A percentile compares a stretch with the other conserved stretches of the same genome.
Conservation (phyloP, 2,888 invertebrate genomes). For the Drosophila falleni region DNA sequence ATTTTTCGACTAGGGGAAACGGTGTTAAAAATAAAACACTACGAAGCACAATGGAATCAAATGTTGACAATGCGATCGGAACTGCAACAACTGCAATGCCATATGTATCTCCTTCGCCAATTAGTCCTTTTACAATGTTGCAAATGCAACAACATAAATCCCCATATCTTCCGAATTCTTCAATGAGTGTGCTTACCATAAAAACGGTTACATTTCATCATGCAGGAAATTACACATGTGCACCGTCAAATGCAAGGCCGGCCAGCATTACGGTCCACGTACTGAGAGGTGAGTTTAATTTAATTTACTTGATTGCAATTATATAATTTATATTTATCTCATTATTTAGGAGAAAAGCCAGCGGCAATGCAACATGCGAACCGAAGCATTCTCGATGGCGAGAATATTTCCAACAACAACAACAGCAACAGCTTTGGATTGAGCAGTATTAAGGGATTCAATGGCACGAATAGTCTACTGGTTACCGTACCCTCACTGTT, state of each 20-base stretch:
- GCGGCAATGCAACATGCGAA: constrained; percentile 86
- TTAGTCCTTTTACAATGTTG: constrained; percentile 42
- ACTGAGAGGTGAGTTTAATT: constrained; percentile 87
- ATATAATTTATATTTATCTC: neutral
- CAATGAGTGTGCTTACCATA: constrained; percentile 88
- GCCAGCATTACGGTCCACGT: constrained; percentile 92
- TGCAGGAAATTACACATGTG: constrained; percentile 93
- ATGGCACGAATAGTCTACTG: constrained; percentile 50
- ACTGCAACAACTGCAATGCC: constrained; percentile 54
- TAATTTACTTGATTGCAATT: neutral
- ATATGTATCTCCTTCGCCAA: constrained; percentile 30
- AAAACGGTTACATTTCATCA: constrained; percentile 88
- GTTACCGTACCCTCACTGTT: constrained; percentile 41
- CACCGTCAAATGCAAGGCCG: constrained; percentile 91
- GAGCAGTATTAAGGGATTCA: constrained; percentile 61
- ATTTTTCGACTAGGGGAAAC: constrained; percentile 18
- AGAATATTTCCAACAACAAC: constrained; percentile 69
- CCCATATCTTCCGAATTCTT: constrained; percentile 79
- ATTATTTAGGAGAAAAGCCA: constrained; percentile 83
- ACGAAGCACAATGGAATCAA: constrained; percentile 31
- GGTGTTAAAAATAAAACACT: constrained; percentile 45
- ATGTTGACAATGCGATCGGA: constrained; percentile 87
- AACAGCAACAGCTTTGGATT: constrained; percentile 61
- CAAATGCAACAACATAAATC: constrained; percentile 69
- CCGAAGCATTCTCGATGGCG: constrained; percentile 82